A percentile compares a stretch with the other conserved stretches of the same genome.
Evolutionary conservation across 2,888 invertebrate species (phyloP).

Genomic region (Eubasilissa splendida): DNA sequence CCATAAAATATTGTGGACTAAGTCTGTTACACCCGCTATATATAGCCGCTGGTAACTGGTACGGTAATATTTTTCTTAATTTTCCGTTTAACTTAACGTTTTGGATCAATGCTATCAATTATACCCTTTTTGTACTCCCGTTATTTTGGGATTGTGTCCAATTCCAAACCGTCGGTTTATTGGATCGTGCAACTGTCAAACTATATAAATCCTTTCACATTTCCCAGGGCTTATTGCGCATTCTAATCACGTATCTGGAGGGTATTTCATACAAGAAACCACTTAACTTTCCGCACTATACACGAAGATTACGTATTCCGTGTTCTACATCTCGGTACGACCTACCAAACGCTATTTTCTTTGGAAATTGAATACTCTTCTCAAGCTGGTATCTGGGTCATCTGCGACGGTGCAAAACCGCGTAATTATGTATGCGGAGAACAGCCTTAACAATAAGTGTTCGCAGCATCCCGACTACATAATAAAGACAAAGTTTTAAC

Average conservation of each 20-base stretch:
- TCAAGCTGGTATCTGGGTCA: too few relatives aligned
- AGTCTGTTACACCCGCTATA: too few relatives aligned
- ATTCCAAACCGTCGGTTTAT: background rate
- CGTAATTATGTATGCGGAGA: background rate
- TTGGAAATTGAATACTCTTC: slow-evolving; percentile 11
- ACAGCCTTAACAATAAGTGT: background rate
- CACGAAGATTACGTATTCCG: background rate
- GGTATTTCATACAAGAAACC: slow-evolving; percentile 19
- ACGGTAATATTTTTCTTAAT: too few relatives aligned
- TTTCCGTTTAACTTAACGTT: too few relatives aligned
- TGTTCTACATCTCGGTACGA: background rate
- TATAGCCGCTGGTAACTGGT: too few relatives aligned
- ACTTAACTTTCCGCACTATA: background rate
- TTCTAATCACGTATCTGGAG: slow-evolving; percentile 7
- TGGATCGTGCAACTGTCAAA: slow-evolving; percentile 4
- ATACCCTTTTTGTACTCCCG: too few relatives aligned
- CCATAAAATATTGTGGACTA: too few relatives aligned
- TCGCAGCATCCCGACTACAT: background rate
- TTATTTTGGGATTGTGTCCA: too few relatives aligned
- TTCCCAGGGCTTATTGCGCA: background rate
- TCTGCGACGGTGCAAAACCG: background rate
- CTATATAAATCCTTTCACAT: background rate
- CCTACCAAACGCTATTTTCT: background rate
- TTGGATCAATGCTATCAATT: too few relatives aligned
- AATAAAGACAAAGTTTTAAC: background rate